Percentiles rank a stretch among this genome's conserved stretches.
phyloP scores from a whole-genome alignment of 2,797 vertebrate genomes.

The Hozukius guyotensis region DNA sequence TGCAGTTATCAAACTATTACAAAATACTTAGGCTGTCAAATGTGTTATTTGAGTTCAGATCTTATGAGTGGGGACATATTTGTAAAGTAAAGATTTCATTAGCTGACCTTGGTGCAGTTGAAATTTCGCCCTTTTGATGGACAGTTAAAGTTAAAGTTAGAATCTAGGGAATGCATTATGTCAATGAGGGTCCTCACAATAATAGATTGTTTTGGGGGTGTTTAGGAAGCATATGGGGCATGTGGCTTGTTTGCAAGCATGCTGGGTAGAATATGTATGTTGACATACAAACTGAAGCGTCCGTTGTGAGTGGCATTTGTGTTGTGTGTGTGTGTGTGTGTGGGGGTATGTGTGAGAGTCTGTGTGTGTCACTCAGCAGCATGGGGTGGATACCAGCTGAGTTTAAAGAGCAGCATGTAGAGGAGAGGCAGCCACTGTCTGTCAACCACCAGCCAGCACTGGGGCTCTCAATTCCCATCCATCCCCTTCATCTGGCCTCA shows the following conservation, averaged over 20 bases:
- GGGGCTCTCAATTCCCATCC: conserved; percentile 31
- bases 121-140: background rate
- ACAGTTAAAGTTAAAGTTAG: background rate
- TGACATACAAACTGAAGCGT: conserved; percentile 9
- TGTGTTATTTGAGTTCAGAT: background rate
- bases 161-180: background rate
- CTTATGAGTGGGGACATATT: background rate
- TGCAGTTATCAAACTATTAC: background rate
- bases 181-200: background rate
- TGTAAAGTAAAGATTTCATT: background rate
- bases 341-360: background rate
- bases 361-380: conserved; percentile 45
- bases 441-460: conserved; percentile 36
- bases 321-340: conserved; percentile 12
- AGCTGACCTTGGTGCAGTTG: background rate
- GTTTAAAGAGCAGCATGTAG: conserved; percentile 52
- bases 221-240: background rate
- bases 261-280: conserved; percentile 11
- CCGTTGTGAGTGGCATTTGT: conserved; percentile 18
- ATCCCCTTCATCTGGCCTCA: conserved; percentile 40
- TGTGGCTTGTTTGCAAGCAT: conserved; percentile 9
- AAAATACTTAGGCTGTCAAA: background rate
- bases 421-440: conserved; percentile 37
- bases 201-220: background rate
- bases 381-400: conserved; percentile 40